Conservation (phyloP, 1,140 invertebrate genomes). For the Gryllus bimaculatus region DNA sequence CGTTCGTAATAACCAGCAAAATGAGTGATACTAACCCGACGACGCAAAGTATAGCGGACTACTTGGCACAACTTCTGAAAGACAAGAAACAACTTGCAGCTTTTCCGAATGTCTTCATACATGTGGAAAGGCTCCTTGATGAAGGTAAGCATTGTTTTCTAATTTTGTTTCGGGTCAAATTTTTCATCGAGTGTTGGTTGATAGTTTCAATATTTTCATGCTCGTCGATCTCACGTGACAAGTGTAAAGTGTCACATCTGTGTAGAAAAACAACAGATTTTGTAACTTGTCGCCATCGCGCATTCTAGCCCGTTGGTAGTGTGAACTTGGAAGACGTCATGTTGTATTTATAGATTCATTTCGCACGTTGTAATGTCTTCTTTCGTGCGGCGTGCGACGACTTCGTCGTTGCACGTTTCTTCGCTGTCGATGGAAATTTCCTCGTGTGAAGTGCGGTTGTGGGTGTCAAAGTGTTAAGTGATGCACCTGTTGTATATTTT, state of each 20-base stretch:
- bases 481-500: too few relatives aligned
- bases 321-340: too few relatives aligned
- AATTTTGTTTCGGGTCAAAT: background rate
- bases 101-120: slow-evolving; percentile 98
- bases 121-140: slow-evolving; percentile 96
- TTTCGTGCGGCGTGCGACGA: too few relatives aligned
- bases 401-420: too few relatives aligned
- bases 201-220: background rate
- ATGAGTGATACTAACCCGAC: slow-evolving; percentile 45
- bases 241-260: too few relatives aligned
- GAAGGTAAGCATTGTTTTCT: slow-evolving; percentile 71
- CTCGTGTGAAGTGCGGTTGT: background rate
- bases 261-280: too few relatives aligned
- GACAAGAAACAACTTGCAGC: slow-evolving; percentile 99
- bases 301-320: too few relatives aligned
- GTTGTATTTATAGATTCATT: too few relatives aligned
- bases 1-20: slow-evolving; percentile 23
- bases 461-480: background rate
- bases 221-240: background rate
- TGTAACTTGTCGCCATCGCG: too few relatives aligned
- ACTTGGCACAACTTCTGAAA: slow-evolving; percentile 98
- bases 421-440: too few relatives aligned
- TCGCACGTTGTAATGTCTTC: too few relatives aligned
- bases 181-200: background rate
- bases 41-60: slow-evolving; percentile 95